phyloP scores from a whole-genome alignment of 2,888 invertebrate genomes.

The Eucera pruinosa region DNA sequence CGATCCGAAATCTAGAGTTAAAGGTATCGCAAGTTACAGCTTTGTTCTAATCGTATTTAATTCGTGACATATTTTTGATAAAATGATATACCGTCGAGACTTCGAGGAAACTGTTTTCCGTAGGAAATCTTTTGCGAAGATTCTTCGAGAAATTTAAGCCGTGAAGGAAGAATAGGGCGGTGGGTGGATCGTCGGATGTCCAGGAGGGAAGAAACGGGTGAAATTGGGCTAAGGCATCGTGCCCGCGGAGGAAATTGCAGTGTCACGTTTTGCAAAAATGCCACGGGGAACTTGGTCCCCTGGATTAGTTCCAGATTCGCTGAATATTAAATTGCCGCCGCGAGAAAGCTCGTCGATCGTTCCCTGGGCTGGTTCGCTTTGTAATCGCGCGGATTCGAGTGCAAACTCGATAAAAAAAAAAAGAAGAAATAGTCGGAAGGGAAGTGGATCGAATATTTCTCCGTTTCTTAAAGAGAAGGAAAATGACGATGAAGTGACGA shows the following conservation, averaged over 20 bases:
- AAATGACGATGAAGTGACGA: constrained; percentile 6
- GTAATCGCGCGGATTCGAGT: constrained; percentile 1
- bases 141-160: constrained; percentile 23
- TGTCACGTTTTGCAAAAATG: constrained; percentile 61
- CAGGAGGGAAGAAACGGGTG: neutral
- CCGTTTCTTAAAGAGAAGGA: neutral
- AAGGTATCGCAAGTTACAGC: no score
- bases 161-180: constrained; percentile 33
- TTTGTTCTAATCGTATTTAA: no score
- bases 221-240: constrained; percentile 36
- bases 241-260: constrained; percentile 61
- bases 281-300: constrained; percentile 31
- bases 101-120: no score
- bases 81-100: no score
- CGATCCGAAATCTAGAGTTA: no score
- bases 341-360: constrained; percentile 10
- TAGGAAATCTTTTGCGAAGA: no score
- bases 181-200: neutral
- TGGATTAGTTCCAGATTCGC: constrained; percentile 60
- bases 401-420: neutral
- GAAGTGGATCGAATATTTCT: neutral
- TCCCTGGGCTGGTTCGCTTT: neutral
- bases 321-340: constrained; percentile 54
- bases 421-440: neutral
- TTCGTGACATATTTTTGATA: no score